These are phyloP conservation scores for Pseudoips prasinana DNA, from an alignment of 2,888 invertebrate genomes.

Conservation along the genomic window DNA sequence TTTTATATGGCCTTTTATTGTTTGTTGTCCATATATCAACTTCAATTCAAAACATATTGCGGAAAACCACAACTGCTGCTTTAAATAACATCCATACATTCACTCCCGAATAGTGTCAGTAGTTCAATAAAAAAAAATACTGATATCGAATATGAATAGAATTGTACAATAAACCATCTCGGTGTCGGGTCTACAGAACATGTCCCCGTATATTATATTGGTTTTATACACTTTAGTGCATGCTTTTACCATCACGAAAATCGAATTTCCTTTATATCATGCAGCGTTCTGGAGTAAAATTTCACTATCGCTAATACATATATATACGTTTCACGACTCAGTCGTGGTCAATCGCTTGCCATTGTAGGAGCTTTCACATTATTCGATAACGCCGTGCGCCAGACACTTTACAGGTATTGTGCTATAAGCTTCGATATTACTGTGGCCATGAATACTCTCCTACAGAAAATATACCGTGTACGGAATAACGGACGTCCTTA, in stretches of 20 bases:
- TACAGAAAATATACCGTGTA: conserved; percentile 27
- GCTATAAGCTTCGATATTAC: conserved; percentile 28
- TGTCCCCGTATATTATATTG: too few relatives aligned
- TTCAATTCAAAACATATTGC: too few relatives aligned
- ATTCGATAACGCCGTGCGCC: conserved; percentile 38
- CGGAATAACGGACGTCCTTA: conserved; percentile 27
- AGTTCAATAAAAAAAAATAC: too few relatives aligned
- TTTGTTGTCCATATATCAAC: too few relatives aligned
- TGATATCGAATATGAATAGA: too few relatives aligned
- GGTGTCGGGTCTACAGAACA: too few relatives aligned
- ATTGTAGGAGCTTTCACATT: conserved; percentile 32
- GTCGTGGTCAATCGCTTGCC: conserved; percentile 35
- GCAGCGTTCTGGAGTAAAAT: conserved; percentile 15
- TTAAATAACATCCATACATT: too few relatives aligned
- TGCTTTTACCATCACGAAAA: conserved; percentile 10
- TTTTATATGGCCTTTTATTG: too few relatives aligned
- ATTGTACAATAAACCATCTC: too few relatives aligned
- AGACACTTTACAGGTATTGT: conserved; percentile 41
- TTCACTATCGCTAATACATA: too few relatives aligned
- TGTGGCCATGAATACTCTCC: conserved; percentile 8
- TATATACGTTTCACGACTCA: conserved; percentile 3
- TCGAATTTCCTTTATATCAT: conserved; percentile 15
- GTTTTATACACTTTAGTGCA: conserved; percentile 3
- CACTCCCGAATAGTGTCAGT: too few relatives aligned
- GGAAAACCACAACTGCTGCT: too few relatives aligned